phyloP scores from a whole-genome alignment of 2,113 vertebrate species.

The Carettochelys insculpta region DNA sequence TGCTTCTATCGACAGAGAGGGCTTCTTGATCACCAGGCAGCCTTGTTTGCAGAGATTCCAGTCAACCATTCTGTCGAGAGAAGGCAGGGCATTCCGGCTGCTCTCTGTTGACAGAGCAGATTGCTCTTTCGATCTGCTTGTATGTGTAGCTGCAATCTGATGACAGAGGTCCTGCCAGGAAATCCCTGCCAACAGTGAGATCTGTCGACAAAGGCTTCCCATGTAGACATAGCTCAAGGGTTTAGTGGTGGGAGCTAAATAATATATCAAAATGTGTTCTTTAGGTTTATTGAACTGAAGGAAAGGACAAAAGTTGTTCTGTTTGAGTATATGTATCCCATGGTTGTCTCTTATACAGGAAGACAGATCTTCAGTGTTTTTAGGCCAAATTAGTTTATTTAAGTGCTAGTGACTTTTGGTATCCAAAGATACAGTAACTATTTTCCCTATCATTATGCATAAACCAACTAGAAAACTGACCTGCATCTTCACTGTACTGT shows the following conservation, averaged over 20 bases:
- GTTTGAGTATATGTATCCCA: neutral
- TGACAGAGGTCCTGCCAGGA: no score
- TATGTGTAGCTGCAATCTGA: no score
- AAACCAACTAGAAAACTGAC: neutral
- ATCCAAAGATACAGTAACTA: neutral
- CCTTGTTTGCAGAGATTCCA: no score
- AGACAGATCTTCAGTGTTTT: neutral
- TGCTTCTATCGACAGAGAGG: no score
- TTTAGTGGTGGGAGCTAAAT: neutral
- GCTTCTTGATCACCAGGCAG: no score
- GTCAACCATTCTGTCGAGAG: no score
- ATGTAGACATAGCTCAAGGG: no score
- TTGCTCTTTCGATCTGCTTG: no score
- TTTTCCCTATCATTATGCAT: neutral
- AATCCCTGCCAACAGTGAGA: no score
- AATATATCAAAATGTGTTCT: neutral
- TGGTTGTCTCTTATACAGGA: neutral
- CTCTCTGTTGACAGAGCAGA: no score
- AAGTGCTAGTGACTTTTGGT: neutral
- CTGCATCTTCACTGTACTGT: neutral
- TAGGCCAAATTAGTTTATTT: neutral
- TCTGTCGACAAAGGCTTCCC: no score
- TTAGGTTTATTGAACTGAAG: neutral
- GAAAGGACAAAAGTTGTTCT: neutral
- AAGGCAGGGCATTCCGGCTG: no score